phyloP scores from a whole-genome alignment of 2,113 vertebrate species.

The Sebastes schlegelii region DNA sequence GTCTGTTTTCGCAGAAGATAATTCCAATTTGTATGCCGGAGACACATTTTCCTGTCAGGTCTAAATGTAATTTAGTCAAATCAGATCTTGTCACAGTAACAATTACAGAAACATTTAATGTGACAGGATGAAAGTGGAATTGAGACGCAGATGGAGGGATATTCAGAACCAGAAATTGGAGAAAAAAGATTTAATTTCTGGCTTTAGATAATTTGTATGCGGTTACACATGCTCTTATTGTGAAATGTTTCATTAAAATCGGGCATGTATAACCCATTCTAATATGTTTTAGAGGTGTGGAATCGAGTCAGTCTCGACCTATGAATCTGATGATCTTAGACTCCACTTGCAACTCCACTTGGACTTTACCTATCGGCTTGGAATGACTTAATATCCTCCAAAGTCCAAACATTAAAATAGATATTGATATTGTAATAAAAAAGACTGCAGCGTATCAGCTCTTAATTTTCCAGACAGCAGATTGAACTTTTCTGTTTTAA shows the following conservation, averaged over 20 bases:
- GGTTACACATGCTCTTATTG: not conserved
- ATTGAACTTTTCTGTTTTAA: not conserved
- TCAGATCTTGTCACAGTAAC: constrained; percentile 39
- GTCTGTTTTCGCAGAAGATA: not conserved
- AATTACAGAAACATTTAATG: constrained; percentile 41
- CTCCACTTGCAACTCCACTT: not conserved
- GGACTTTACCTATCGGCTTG: not conserved
- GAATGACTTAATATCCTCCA: not conserved
- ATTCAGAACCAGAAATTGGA: not conserved
- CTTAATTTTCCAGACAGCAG: not conserved
- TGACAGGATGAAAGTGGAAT: constrained; percentile 23
- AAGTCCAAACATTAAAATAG: not conserved
- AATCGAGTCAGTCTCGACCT: not conserved
- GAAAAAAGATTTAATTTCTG: constrained; percentile 8
- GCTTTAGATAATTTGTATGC: not conserved
- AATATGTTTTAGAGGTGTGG: not conserved
- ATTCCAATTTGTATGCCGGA: constrained; percentile 41
- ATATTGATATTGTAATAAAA: not conserved
- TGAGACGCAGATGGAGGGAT: not conserved
- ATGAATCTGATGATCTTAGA: not conserved
- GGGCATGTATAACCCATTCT: not conserved
- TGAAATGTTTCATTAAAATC: not conserved
- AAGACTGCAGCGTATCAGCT: not conserved
- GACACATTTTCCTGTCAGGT: constrained; percentile 20
- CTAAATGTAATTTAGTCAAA: constrained; percentile 43